These are phyloP conservation scores for Eupithecia insigniata DNA, from an alignment of 2,888 invertebrate species.

Conservation along the genomic window DNA sequence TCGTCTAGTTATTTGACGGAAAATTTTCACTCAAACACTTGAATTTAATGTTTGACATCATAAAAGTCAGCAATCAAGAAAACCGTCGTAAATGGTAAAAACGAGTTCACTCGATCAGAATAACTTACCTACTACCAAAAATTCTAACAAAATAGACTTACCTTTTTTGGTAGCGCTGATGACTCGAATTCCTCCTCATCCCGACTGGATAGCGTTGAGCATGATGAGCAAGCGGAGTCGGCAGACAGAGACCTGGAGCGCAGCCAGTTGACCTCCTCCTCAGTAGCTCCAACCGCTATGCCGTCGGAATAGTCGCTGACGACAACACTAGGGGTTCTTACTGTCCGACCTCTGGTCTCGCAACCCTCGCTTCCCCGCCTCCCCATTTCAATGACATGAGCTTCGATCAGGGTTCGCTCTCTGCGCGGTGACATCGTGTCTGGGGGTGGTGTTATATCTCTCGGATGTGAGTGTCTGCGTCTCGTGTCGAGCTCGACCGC, in stretches of 20 bases:
- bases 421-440: conserved; percentile 73
- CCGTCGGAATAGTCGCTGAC: conserved; percentile 94
- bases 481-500: conserved; percentile 83
- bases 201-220: conserved; percentile 89
- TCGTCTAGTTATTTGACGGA: neutral
- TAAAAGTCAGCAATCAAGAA: neutral
- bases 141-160: conserved; percentile 52
- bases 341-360: conserved; percentile 83
- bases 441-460: conserved; percentile 72
- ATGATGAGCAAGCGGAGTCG: conserved; percentile 90
- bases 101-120: neutral
- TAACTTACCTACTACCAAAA: neutral
- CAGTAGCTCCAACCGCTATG: conserved; percentile 74
- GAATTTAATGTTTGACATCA: neutral
- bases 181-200: conserved; percentile 86
- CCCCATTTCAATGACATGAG: conserved; percentile 84
- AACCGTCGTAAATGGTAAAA: neutral
- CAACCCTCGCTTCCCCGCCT: conserved; percentile 79
- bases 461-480: conserved; percentile 73
- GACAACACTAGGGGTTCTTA: conserved; percentile 93
- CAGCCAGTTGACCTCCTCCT: conserved; percentile 78
- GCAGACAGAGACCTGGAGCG: conserved; percentile 83
- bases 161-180: conserved; percentile 79
- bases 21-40: neutral
- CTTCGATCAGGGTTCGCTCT: conserved; percentile 78